Percentiles rank a stretch among this genome's conserved stretches.
Evolutionary conservation across 2,113 vertebrate species (phyloP).

Genomic region (Rhinopomastus cyanomelas): DNA sequence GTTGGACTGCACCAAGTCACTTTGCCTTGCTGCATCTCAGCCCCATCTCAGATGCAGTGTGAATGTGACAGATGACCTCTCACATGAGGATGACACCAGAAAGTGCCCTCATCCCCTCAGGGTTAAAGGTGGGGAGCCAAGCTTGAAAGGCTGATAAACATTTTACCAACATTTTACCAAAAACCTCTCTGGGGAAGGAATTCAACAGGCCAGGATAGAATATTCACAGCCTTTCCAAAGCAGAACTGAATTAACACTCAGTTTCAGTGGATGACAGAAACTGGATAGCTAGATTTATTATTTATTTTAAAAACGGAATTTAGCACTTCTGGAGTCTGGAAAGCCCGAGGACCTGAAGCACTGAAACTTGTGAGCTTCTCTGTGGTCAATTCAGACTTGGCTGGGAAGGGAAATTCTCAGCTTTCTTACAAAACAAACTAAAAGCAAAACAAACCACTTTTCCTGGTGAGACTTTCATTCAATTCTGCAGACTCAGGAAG

Average conservation of each 20-base stretch:
- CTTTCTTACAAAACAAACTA: slow-evolving; percentile 66
- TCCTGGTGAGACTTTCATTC: slow-evolving; percentile 70
- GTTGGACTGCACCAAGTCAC: neutral
- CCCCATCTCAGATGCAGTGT: neutral
- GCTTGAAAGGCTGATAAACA: neutral
- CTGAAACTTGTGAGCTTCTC: neutral
- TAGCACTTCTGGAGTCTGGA: neutral
- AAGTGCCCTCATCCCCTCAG: neutral
- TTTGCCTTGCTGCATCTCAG: neutral
- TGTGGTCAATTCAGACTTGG: neutral
- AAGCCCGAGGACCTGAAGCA: neutral
- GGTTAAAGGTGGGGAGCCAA: neutral
- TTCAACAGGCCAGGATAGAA: neutral
- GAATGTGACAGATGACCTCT: neutral
- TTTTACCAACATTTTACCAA: neutral
- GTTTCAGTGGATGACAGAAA: neutral
- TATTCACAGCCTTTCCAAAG: neutral
- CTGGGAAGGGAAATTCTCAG: slow-evolving; percentile 67
- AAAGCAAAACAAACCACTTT: slow-evolving; percentile 67
- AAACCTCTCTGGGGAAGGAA: neutral
- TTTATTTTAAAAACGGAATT: neutral
- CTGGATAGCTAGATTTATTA: neutral
- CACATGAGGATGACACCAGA: neutral
- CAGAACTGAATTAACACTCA: neutral
- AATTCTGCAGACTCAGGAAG: slow-evolving; percentile 67